These are phyloP conservation scores for Radopholus similis DNA, from an alignment of 1,140 invertebrate species.

Conservation along the genomic window DNA sequence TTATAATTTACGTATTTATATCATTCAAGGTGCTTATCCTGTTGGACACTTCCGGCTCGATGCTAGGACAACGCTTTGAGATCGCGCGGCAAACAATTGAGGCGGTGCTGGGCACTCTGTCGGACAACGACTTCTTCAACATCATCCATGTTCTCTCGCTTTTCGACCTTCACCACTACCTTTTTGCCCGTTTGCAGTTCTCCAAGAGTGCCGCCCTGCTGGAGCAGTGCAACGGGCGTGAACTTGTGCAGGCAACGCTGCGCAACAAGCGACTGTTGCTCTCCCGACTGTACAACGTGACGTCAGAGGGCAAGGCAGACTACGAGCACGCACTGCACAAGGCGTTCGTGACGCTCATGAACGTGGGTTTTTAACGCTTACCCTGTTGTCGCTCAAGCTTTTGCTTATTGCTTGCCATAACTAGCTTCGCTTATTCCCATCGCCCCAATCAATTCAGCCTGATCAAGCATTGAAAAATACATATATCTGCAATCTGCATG, in stretches of 20 bases:
- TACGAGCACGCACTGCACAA: slow-evolving; percentile 81
- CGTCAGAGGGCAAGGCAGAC: slow-evolving; percentile 84
- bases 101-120: slow-evolving; percentile 84
- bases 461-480: no score
- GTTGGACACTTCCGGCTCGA: slow-evolving; percentile 90
- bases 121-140: slow-evolving; percentile 95
- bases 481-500: no score
- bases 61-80: slow-evolving; percentile 85
- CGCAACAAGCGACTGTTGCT: slow-evolving; percentile 70
- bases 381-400: slow-evolving; percentile 2
- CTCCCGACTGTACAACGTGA: slow-evolving; percentile 71
- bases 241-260: slow-evolving; percentile 63
- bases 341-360: slow-evolving; percentile 80
- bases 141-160: slow-evolving; percentile 70
- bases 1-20: slow-evolving; percentile 64
- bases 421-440: no score
- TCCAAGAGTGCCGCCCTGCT: slow-evolving; percentile 61
- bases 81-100: slow-evolving; percentile 86
- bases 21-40: slow-evolving; percentile 89
- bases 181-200: slow-evolving; percentile 59
- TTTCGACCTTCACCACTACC: slow-evolving; percentile 61
- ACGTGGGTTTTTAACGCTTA: no score
- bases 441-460: no score
- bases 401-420: no score
- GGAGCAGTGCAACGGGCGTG: slow-evolving; percentile 56